Percentiles rank a stretch among this genome's conserved stretches.
Evolutionary conservation across 1,140 invertebrate genomes (phyloP).

Genomic region (Ylistrum balloti): DNA sequence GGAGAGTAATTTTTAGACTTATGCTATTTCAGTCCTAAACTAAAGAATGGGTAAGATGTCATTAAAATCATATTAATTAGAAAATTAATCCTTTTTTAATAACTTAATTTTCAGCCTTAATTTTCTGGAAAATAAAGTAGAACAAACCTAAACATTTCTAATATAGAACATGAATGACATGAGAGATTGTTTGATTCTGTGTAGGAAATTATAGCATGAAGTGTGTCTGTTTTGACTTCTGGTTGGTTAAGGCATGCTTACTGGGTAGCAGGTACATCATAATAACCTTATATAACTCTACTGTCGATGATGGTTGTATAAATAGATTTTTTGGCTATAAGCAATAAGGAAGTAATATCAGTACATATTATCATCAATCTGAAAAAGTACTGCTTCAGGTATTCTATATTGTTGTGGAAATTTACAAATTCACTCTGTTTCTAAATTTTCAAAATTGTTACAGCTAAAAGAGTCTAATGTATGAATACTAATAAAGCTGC

Average conservation of each 20-base stretch:
- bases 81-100: not conserved
- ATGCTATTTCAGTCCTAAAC: conserved; percentile 11
- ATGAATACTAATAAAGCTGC: too few relatives aligned
- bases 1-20: not conserved
- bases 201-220: not conserved
- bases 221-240: not conserved
- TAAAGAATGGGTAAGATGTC: conserved; percentile 32
- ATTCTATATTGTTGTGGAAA: too few relatives aligned
- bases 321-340: too few relatives aligned
- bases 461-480: too few relatives aligned
- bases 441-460: too few relatives aligned
- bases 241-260: not conserved
- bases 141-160: not conserved
- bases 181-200: not conserved
- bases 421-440: too few relatives aligned
- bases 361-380: too few relatives aligned
- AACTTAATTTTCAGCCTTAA: not conserved
- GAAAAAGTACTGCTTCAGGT: too few relatives aligned
- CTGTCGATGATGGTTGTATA: not conserved
- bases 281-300: not conserved
- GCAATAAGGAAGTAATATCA: too few relatives aligned
- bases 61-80: not conserved
- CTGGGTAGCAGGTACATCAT: not conserved
- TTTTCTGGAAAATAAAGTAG: not conserved
- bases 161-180: not conserved